Evolutionary conservation across 2,113 vertebrate species (phyloP), one percentile per base, ranked within the genome.

Genomic region (Colinus virginianus): DNA sequence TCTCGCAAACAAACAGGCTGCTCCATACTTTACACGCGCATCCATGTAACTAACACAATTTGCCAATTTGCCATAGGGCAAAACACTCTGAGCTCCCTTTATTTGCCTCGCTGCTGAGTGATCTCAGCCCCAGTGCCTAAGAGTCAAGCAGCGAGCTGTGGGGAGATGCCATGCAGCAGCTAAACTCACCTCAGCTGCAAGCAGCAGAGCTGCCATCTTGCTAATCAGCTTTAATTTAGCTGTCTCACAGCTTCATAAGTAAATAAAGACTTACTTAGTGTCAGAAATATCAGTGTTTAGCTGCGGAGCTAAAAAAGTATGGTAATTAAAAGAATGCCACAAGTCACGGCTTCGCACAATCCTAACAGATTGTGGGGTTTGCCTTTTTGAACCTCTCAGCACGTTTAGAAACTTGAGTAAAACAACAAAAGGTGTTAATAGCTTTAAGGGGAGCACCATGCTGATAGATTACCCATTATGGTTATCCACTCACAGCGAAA

Each of bases 361-460:
- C 97, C 96, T 97, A 98, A 98, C 98, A 98, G 98, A 98, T 97
- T 97, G 97, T 92, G 97, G 98, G 95, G 96, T 97, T 98, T 97
- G 98, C 96, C 98, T 98, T 97, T 98, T 98, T 98, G 97, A 98
- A 97, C 98, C 98, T 98, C 98, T 97, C 97, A 97, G 98, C 98
- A 98, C 97, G 97, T 98, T 98, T 96, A 93, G 97, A 98, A 97
- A 97, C 97, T 96, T 92, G 97, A 98, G 97, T 97, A 96, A 97
- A 95, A 98, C 98, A 98, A 99, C 98, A 98, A 99, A 99, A 99
- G 98, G 98, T 99, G 98, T 98, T 99, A 99, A 99, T 98, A 98
- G 98, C 98, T 99, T 98, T 98, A 99, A 98, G 96, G 98, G 97
- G 97, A 98, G 98, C 97, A 96, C 98, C 98, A 98, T 98, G 98